Percentiles rank a stretch among this genome's conserved stretches.
These are phyloP conservation scores for Rhinolophus ferrumequinum DNA, from an alignment of 2,113 vertebrate species.

Conservation along the genomic window DNA sequence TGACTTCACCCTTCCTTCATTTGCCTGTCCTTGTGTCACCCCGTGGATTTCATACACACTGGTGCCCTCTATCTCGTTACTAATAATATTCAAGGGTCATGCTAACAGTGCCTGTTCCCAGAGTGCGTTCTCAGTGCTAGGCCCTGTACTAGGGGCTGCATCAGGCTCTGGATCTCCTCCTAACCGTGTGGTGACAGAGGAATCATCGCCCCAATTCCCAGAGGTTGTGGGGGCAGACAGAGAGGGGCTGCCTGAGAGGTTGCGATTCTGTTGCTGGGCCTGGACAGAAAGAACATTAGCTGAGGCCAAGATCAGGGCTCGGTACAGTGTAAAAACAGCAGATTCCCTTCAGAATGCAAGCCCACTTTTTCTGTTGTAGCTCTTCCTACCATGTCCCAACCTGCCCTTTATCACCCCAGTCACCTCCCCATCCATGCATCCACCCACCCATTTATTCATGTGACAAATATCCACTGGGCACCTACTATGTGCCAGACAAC, in stretches of 20 bases:
- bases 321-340: background rate
- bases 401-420: background rate
- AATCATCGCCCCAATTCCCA: background rate
- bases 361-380: background rate
- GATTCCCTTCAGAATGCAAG: background rate
- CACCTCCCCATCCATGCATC: background rate
- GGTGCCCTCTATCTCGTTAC: conserved; percentile 38
- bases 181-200: background rate
- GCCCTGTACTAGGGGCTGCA: background rate
- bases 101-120: background rate
- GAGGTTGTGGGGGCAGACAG: background rate
- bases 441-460: background rate
- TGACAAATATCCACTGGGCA: background rate
- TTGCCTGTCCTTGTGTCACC: conserved; percentile 57
- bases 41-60: conserved; percentile 25
- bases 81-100: background rate
- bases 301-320: background rate
- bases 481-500: background rate
- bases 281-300: background rate
- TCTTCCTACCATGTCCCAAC: background rate
- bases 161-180: background rate
- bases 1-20: background rate
- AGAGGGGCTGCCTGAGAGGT: too few relatives aligned
- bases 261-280: background rate
- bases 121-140: background rate